Evolutionary conservation across 2,888 invertebrate species (phyloP).

Genomic region (Galerucella pusilla): DNA sequence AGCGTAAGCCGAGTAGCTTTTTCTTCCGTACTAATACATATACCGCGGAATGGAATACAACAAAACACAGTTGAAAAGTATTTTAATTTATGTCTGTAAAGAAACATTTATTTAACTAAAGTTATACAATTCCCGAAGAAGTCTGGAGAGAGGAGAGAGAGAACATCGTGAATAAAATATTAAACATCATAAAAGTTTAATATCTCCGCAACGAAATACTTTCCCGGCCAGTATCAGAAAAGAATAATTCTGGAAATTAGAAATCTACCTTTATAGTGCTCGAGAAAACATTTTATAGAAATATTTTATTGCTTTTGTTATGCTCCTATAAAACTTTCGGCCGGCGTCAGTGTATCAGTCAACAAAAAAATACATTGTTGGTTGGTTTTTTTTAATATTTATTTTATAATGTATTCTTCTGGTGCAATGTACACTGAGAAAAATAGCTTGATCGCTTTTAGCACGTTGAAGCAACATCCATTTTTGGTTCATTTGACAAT

Average conservation of each 20-base stretch:
- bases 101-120: conserved; percentile 57
- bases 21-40: conserved; percentile 19
- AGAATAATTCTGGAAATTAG: conserved; percentile 56
- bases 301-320: conserved; percentile 58
- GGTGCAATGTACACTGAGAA: conserved; percentile 54
- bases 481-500: too few species aligned
- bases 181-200: conserved; percentile 58
- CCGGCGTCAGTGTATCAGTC: conserved; percentile 54
- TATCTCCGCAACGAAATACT: conserved; percentile 54
- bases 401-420: conserved; percentile 63
- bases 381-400: conserved; percentile 57
- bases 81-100: conserved; percentile 54
- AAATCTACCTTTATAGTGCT: conserved; percentile 56
- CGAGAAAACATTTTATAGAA: conserved; percentile 57
- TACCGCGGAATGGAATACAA: conserved; percentile 27
- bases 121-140: conserved; percentile 53
- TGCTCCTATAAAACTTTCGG: conserved; percentile 60
- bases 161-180: conserved; percentile 55
- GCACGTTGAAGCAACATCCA: too few species aligned
- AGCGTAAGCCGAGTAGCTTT: not conserved
- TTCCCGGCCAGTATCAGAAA: conserved; percentile 50
- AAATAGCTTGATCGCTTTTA: too few species aligned
- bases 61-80: conserved; percentile 51
- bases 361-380: conserved; percentile 62
- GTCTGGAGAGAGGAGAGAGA: conserved; percentile 33